phyloP scores from a whole-genome alignment of 2,888 invertebrate species.

The Teleiodes luculella region DNA sequence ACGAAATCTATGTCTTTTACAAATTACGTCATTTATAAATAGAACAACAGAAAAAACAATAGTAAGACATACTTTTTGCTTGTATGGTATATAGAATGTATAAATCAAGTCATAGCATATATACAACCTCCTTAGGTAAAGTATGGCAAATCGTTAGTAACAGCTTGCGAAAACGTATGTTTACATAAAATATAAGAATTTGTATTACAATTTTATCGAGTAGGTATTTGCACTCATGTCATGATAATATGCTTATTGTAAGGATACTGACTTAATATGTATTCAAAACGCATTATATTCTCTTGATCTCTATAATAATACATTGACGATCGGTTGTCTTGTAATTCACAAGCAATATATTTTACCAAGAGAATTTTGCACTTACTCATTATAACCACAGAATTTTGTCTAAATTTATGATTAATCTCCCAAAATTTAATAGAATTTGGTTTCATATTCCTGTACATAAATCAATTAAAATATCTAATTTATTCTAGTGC shows the following conservation, averaged over 20 bases:
- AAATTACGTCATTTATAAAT: not conserved
- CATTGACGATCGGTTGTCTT: conserved; percentile 6
- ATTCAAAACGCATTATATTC: conserved; percentile 47
- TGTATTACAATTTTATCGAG: conserved; percentile 63
- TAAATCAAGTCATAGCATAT: conserved; percentile 10
- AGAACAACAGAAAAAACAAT: not conserved
- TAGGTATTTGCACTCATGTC: conserved; percentile 64
- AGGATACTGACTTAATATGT: conserved; percentile 31
- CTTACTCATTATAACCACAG: conserved; percentile 48
- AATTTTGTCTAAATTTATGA: conserved; percentile 63
- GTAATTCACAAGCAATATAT: not conserved
- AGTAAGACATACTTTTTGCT: not conserved
- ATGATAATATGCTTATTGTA: conserved; percentile 55
- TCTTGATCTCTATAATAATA: conserved; percentile 32
- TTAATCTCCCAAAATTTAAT: conserved; percentile 56
- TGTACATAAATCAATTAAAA: conserved; percentile 76
- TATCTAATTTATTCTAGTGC: conserved; percentile 64
- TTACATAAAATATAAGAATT: conserved; percentile 49
- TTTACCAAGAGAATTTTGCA: conserved; percentile 49
- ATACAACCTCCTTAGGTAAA: conserved; percentile 37
- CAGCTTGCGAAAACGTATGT: conserved; percentile 54
- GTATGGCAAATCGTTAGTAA: conserved; percentile 36
- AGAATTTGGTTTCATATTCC: conserved; percentile 74
- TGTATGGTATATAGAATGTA: not conserved
- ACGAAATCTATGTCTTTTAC: conserved; percentile 6